Evolutionary conservation across 2,113 vertebrate species (phyloP).

Genomic region (Pleuronectes platessa): DNA sequence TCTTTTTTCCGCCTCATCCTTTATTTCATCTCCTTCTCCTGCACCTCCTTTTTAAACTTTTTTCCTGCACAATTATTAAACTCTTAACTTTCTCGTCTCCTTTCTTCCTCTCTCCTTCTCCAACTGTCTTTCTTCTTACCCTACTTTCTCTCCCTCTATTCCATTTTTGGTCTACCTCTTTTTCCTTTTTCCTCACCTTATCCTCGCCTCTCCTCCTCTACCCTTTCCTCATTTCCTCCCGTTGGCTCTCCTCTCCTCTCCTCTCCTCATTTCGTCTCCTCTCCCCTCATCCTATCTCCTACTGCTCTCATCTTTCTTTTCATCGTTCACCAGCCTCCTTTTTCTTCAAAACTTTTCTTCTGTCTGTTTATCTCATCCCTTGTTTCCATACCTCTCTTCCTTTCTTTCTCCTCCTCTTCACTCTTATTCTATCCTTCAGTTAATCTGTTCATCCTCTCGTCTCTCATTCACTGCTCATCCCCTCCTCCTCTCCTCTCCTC

Average conservation of each 20-base stretch:
- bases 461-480: neutral
- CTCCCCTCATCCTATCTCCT: neutral
- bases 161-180: no score
- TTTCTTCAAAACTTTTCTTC: no score
- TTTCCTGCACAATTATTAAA: neutral
- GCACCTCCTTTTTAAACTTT: no score
- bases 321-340: no score
- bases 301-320: no score
- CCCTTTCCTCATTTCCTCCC: neutral
- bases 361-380: no score
- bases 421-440: neutral
- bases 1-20: neutral
- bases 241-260: constrained; percentile 2
- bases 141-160: no score
- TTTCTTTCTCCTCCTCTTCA: neutral
- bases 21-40: constrained; percentile 1
- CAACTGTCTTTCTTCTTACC: no score
- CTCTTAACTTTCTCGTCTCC: neutral
- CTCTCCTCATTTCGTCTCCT: neutral
- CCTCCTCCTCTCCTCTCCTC: neutral
- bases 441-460: neutral
- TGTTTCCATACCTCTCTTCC: neutral
- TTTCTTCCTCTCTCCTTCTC: no score
- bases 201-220: neutral
- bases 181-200: no score